Conservation (phyloP, 2,113 vertebrate species). For the Hemiscyllium ocellatum region DNA sequence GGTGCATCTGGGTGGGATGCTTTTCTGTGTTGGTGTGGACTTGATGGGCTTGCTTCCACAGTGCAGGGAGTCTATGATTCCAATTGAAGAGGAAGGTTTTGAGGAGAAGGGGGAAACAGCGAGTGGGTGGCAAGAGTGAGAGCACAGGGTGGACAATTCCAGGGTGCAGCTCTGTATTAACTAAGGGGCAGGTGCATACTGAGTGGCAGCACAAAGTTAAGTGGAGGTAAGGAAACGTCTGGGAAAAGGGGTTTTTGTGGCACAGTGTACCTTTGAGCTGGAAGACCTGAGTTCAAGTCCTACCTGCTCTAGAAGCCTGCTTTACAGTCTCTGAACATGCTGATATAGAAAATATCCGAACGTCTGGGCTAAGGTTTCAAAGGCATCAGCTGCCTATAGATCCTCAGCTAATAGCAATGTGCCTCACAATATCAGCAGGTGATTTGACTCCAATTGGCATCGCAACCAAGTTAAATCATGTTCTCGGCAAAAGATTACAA, state of each 20-base stretch:
- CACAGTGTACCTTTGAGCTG: too few relatives aligned
- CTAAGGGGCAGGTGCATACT: neutral
- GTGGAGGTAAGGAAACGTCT: too few relatives aligned
- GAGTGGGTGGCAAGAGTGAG: neutral
- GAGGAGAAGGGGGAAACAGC: neutral
- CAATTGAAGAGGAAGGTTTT: neutral
- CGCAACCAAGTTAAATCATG: neutral
- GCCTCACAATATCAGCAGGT: neutral
- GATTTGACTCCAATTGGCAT: neutral
- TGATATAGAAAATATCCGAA: too few relatives aligned
- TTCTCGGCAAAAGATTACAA: neutral
- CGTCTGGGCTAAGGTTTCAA: neutral
- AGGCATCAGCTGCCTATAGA: neutral
- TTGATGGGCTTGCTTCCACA: too few relatives aligned
- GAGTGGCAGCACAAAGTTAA: neutral
- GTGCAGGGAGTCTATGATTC: too few relatives aligned
- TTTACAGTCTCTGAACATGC: too few relatives aligned
- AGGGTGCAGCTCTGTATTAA: neutral
- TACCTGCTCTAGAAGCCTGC: too few relatives aligned
- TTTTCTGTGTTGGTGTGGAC: too few relatives aligned
- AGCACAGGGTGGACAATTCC: neutral
- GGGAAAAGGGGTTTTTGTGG: neutral
- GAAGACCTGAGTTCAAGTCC: too few relatives aligned
- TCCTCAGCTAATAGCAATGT: neutral
- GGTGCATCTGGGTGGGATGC: too few relatives aligned